These are phyloP conservation scores for Formica exsecta DNA, from an alignment of 1,140 invertebrate species.

Conservation along the genomic window DNA sequence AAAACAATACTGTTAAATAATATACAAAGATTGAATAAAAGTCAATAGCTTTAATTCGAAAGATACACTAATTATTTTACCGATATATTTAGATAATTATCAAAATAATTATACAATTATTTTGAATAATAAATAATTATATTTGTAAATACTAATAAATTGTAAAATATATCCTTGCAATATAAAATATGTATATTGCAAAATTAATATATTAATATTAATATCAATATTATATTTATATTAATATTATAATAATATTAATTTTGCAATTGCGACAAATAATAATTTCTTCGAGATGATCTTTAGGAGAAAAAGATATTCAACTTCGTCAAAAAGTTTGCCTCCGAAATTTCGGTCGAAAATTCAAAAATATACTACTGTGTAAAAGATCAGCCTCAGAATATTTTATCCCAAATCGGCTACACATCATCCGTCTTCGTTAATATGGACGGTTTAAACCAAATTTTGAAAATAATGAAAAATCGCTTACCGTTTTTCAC, in stretches of 20 bases:
- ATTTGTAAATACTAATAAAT: background rate
- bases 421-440: conserved; percentile 39
- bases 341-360: background rate
- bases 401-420: conserved; percentile 22
- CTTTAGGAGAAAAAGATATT: background rate
- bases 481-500: conserved; percentile 6
- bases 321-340: background rate
- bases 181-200: background rate
- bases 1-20: background rate
- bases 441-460: conserved; percentile 19
- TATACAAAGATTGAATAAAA: background rate
- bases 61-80: background rate
- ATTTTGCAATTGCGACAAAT: background rate
- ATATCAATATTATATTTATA: too few species aligned
- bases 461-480: conserved; percentile 46
- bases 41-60: background rate
- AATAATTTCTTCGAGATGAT: background rate
- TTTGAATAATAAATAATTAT: too few species aligned
- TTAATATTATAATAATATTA: too few species aligned
- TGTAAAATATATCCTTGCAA: background rate
- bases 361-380: background rate
- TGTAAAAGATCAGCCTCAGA: background rate
- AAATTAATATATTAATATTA: too few species aligned
- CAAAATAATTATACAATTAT: background rate
- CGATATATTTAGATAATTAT: background rate